Evolutionary conservation across 1,140 invertebrate genomes (phyloP), one percentile per base, ranked within the genome.

Genomic region (Drosophila repleta): DNA sequence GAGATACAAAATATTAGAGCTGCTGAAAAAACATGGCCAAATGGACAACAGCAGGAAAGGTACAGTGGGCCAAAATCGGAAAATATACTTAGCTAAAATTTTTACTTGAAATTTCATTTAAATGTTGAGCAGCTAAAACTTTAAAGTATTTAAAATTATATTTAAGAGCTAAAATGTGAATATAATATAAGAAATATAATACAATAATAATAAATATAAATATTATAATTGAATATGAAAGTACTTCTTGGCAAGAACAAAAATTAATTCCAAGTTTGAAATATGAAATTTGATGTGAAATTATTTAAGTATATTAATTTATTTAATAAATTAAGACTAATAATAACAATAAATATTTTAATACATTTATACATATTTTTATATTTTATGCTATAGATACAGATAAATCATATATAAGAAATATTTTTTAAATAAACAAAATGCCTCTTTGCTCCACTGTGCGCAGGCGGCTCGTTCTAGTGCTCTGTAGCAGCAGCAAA

Each of bases 1-100:
- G 52, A 48, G 62, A 46, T 56, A 52, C 46, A 79, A 83, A 66
- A 73, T 72, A 66, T 67, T 58, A 60, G 69, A 60, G 46, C 68
- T 66, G 46, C 26, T 52, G 49, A 49, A 67, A 73, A 66, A 73
- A 73, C 56, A 61, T 67, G 41, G 49, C 32, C 63, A 68, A 68
- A 68, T 67, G 64, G 64, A 24, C 63, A 72, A 72, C 63, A 58
- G 48, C 52, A 71, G 68, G 53, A 45, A 15, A 13, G 13, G n/a
- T 0, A 57, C 55, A 57, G 55, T 57, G 55, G 55, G 13, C 1
- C 0, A 45, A 45, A 18, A 11, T 35, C n/a, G 8, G 2, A 3
- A 18, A 18, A 18, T 18, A 8, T 8, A 17, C 18, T 1, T 11
- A 10, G 11, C 15, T 18, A 10, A 8, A 43, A 18, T 4, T 3